These are phyloP conservation scores for Trilocha varians DNA, from an alignment of 2,888 invertebrate genomes.

Conservation along the genomic window DNA sequence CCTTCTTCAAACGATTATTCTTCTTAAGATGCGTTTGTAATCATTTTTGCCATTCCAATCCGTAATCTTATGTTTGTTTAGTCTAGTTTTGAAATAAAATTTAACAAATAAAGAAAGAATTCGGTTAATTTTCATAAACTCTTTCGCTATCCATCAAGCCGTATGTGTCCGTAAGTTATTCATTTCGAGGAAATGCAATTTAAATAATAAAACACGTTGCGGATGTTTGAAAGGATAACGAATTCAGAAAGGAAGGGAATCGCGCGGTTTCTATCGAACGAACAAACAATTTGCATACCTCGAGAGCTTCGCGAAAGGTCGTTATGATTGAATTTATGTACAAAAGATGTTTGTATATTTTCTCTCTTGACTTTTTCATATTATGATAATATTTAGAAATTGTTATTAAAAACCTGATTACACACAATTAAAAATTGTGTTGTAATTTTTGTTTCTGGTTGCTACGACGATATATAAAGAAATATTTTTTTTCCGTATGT, in stretches of 20 bases:
- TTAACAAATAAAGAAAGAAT: too few relatives aligned
- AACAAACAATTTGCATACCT: constrained; percentile 29
- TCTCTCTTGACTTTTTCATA: background rate
- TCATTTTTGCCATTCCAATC: too few relatives aligned
- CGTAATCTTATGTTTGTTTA: too few relatives aligned
- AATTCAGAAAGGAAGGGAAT: constrained; percentile 14
- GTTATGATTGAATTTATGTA: constrained; percentile 21
- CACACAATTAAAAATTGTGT: too few relatives aligned
- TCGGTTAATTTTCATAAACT: background rate
- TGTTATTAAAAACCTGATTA: too few relatives aligned
- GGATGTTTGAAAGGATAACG: constrained; percentile 13
- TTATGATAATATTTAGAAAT: background rate
- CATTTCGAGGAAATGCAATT: constrained; percentile 9
- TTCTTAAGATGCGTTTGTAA: too few relatives aligned
- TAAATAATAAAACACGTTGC: constrained; percentile 14
- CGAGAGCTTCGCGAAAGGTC: constrained; percentile 13
- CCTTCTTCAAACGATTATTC: too few relatives aligned
- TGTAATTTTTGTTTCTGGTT: too few relatives aligned
- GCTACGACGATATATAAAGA: too few relatives aligned
- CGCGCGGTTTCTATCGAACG: constrained; percentile 15
- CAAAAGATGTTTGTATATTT: constrained; percentile 2
- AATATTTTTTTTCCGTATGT: too few relatives aligned
- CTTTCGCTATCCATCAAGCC: background rate
- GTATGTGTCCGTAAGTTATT: constrained; percentile 4
- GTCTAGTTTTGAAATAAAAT: too few relatives aligned